Evolutionary conservation across 2,113 vertebrate genomes (phyloP).

Genomic region (Cheirogaleus medius): DNA sequence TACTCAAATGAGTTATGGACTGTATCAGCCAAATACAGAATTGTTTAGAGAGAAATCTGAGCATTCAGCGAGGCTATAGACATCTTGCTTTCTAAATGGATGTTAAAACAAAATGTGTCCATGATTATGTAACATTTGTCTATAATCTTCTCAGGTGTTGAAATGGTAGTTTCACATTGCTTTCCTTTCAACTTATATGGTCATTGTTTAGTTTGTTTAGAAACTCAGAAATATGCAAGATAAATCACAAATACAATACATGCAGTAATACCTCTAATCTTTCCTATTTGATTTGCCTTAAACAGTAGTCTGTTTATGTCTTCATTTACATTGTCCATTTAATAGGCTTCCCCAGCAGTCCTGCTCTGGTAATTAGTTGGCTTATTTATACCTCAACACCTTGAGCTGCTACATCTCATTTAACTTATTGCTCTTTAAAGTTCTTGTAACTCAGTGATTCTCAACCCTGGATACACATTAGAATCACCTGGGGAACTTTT

Average conservation of each 20-base stretch:
- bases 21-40: neutral
- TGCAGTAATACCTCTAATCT: neutral
- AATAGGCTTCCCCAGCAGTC: conserved; percentile 10
- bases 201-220: neutral
- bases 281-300: conserved; percentile 31
- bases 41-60: neutral
- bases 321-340: conserved; percentile 52
- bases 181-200: neutral
- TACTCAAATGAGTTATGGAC: neutral
- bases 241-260: neutral
- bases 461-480: conserved; percentile 30
- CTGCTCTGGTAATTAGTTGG: conserved; percentile 49
- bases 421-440: conserved; percentile 64
- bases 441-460: conserved; percentile 57
- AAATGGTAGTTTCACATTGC: conserved; percentile 7
- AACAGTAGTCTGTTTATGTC: neutral
- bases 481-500: conserved; percentile 40
- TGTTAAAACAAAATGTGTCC: neutral
- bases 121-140: conserved; percentile 2
- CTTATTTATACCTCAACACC: conserved; percentile 65
- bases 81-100: conserved; percentile 13
- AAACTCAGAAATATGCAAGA: conserved; percentile 22
- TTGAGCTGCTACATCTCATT: conserved; percentile 65
- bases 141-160: neutral
- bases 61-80: neutral